A percentile compares a stretch with the other conserved stretches of the same genome.
These are phyloP conservation scores for Oscheius sp. DNA, from an alignment of 2,888 invertebrate genomes.

Conservation along the genomic window DNA sequence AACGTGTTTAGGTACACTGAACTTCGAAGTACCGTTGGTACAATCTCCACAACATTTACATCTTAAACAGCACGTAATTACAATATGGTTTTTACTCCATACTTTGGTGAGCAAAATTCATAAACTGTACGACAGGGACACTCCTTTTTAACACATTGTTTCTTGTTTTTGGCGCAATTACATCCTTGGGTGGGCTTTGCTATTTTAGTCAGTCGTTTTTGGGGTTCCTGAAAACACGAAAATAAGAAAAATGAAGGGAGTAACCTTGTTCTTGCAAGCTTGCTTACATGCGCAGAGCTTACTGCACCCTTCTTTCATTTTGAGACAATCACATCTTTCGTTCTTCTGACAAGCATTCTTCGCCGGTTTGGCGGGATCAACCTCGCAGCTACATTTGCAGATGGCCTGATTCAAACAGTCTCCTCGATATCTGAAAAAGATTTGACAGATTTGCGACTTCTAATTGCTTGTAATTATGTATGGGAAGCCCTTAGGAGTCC, in stretches of 20 bases:
- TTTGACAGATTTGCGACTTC: neutral
- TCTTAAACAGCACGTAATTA: too few relatives aligned
- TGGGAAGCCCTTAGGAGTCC: slow-evolving; percentile 11
- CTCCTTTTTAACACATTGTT: slow-evolving; percentile 70
- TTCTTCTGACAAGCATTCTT: slow-evolving; percentile 69
- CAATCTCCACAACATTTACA: slow-evolving; percentile 70
- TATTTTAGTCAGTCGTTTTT: slow-evolving; percentile 64
- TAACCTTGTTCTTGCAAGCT: slow-evolving; percentile 69
- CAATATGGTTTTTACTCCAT: too few relatives aligned
- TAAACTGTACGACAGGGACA: slow-evolving; percentile 69
- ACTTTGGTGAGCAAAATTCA: slow-evolving; percentile 69
- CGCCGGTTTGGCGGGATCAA: slow-evolving; percentile 69
- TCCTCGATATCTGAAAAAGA: slow-evolving; percentile 64
- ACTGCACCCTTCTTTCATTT: slow-evolving; percentile 70
- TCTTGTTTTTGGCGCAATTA: slow-evolving; percentile 70
- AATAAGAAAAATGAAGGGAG: neutral
- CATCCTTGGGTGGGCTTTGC: slow-evolving; percentile 68
- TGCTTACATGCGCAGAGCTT: slow-evolving; percentile 70
- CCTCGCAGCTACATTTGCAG: slow-evolving; percentile 70
- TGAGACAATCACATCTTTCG: slow-evolving; percentile 69
- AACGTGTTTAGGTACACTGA: slow-evolving; percentile 69
- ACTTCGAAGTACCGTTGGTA: slow-evolving; percentile 70
- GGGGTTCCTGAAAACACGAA: slow-evolving; percentile 68
- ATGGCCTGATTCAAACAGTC: slow-evolving; percentile 71
- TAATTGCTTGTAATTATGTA: slow-evolving; percentile 17